Evolutionary conservation across 2,113 vertebrate genomes (phyloP), one percentile per base, ranked within the genome.

Genomic region (Daubentonia madagascariensis): DNA sequence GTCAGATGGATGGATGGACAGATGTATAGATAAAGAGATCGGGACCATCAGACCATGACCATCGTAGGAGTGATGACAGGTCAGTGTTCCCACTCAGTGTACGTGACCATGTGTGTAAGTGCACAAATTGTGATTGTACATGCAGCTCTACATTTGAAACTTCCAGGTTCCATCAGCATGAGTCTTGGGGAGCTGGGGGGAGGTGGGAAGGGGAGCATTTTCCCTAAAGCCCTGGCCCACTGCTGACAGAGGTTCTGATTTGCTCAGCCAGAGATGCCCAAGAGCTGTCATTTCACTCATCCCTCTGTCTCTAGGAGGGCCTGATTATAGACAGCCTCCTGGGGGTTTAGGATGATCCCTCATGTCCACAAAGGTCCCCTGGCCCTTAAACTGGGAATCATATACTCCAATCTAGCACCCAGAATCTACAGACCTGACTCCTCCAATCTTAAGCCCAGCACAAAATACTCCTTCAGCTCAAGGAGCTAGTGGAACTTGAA

Each of bases 361-460:
- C 18, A 45, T 72, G 45, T 87, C n/a, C 78, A 70, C 54, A 83
- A 50, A 81, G 61, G 43, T 81, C 40, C 73, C 43, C n/a, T 83
- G 50, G 57, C 65, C 78, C 57, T 96, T 96, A 63, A 81, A 81
- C 18, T 75, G 70, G 73, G 37, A 96, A 91, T 79, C 59, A 63
- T 48, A 45, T 6, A 48, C 63, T 93, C 37, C 30, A 59, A 0
- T 91, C n/a, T 89, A 52, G 23, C 45, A 96, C 59, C 59, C 50
- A 68, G 65, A 93, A 96, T 61, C 76, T 94, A 52, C 40, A 91
- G 61, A 91, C 70, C 20, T 97, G 68, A n/a, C 6, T 96, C 50
- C 68, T n/a, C 40, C 57, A 54, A 91, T 97, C 85, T 96, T 54
- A 96, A 97, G 40, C 61, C 57, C 61, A 84, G 25, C 45, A 89